Evolutionary conservation across 1,140 invertebrate species (phyloP).

Genomic region (Drosophila neocordata): DNA sequence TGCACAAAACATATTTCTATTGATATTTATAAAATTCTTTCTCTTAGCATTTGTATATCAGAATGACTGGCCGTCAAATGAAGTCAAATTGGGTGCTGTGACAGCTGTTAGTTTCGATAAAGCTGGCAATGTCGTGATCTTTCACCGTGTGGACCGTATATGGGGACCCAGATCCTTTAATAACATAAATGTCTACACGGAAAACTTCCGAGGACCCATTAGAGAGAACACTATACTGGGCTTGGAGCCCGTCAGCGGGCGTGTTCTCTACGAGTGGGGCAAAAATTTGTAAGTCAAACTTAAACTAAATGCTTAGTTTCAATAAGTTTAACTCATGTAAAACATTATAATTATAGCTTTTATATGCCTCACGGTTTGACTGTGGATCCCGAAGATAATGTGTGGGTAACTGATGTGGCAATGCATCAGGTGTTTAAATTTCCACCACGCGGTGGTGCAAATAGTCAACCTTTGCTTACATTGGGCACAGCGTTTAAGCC

Average conservation of each 20-base stretch:
- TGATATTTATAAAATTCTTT: not conserved
- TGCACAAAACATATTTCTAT: not conserved
- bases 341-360: constrained; percentile 86
- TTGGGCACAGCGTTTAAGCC: constrained; percentile 88
- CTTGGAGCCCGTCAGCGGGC: constrained; percentile 88
- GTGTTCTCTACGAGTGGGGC: constrained; percentile 90
- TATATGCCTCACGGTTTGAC: constrained; percentile 97
- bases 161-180: constrained; percentile 90
- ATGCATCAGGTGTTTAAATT: constrained; percentile 96
- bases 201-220: constrained; percentile 88
- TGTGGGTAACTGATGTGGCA: constrained; percentile 95
- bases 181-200: constrained; percentile 85
- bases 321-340: not conserved
- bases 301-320: not conserved
- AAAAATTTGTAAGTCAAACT: constrained; percentile 87
- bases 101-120: constrained; percentile 91
- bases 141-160: constrained; percentile 90
- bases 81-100: constrained; percentile 88
- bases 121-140: constrained; percentile 90
- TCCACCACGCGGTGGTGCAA: constrained; percentile 75
- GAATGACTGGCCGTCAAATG: constrained; percentile 84
- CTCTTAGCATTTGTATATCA: constrained; percentile 72
- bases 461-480: constrained; percentile 79
- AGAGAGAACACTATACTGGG: constrained; percentile 88
- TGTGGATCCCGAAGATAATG: constrained; percentile 91